Conservation (phyloP, 2,797 vertebrate genomes). For the Paedocypris micromegethes region DNA sequence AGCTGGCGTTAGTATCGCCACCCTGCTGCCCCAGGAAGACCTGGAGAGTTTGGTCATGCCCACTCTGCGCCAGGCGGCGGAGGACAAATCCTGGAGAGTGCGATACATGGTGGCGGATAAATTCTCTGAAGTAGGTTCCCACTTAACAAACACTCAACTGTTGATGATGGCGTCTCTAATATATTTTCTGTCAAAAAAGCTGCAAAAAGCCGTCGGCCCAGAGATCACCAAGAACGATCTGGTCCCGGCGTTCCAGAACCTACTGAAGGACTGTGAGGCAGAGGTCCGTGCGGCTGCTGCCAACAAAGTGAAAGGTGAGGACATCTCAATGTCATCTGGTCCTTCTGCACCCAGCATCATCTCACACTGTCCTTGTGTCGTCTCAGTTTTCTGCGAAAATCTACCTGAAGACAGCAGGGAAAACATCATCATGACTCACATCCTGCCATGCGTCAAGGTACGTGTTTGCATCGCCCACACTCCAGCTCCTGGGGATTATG, state of each 20-base stretch:
- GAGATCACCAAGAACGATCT: constrained; percentile 84
- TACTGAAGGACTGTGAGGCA: constrained; percentile 82
- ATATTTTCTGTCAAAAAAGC: constrained; percentile 52
- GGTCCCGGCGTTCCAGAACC: constrained; percentile 80
- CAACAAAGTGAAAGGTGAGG: constrained; percentile 81
- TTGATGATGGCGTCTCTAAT: not conserved
- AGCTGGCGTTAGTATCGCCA: constrained; percentile 85
- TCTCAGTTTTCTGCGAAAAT: constrained; percentile 80
- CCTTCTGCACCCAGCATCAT: not conserved
- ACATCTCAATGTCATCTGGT: too few species aligned
- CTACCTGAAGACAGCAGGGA: constrained; percentile 79
- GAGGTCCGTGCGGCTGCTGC: constrained; percentile 80
- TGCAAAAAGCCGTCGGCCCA: constrained; percentile 81
- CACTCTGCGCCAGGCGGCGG: constrained; percentile 78
- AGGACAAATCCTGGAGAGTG: constrained; percentile 84
- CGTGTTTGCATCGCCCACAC: constrained; percentile 3
- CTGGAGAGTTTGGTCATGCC: constrained; percentile 84
- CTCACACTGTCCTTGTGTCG: constrained; percentile 13
- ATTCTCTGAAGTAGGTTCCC: constrained; percentile 73
- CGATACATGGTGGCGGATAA: constrained; percentile 86
- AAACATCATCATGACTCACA: constrained; percentile 82
- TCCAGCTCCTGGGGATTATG: not conserved
- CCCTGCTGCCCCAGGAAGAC: constrained; percentile 80
- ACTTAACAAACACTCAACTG: not conserved
- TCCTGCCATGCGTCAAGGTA: constrained; percentile 83